These are phyloP conservation scores for Drosophila meridionalis DNA, from an alignment of 2,888 invertebrate genomes.

Conservation along the genomic window DNA sequence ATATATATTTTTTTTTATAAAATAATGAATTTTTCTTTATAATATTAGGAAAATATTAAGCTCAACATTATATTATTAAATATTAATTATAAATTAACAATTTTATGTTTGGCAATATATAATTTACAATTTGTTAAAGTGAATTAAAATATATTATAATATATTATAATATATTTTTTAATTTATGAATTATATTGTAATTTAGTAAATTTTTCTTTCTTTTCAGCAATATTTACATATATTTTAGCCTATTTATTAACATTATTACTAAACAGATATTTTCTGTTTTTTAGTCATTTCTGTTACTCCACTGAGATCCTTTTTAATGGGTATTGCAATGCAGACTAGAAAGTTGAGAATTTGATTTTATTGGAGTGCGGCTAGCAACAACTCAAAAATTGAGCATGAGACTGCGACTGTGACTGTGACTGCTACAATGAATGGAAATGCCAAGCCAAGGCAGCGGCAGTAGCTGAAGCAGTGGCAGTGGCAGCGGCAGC, in stretches of 20 bases:
- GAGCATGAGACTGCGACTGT: slow-evolving; percentile 39
- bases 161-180: background rate
- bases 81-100: too few species aligned
- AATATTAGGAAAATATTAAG: too few species aligned
- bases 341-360: slow-evolving; percentile 13
- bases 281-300: background rate
- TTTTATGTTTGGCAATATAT: too few species aligned
- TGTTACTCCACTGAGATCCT: too few species aligned
- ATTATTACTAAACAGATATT: background rate
- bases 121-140: too few species aligned
- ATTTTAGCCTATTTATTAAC: background rate
- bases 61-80: too few species aligned
- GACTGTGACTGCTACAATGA: slow-evolving; percentile 24
- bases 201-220: too few species aligned
- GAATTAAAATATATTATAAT: background rate
- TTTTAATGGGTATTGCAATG: slow-evolving; percentile 19
- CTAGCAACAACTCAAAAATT: slow-evolving; percentile 28
- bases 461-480: slow-evolving; percentile 1
- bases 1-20: too few species aligned
- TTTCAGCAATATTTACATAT: background rate
- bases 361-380: slow-evolving; percentile 34
- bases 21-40: background rate
- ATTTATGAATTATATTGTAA: background rate
- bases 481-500: slow-evolving; percentile 39
- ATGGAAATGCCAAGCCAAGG: slow-evolving; percentile 41